A percentile compares a stretch with the other conserved stretches of the same genome.
These are phyloP conservation scores for cattle (Bos taurus) DNA, from an alignment of 2,113 vertebrate species.

Conservation along the genomic window DNA sequence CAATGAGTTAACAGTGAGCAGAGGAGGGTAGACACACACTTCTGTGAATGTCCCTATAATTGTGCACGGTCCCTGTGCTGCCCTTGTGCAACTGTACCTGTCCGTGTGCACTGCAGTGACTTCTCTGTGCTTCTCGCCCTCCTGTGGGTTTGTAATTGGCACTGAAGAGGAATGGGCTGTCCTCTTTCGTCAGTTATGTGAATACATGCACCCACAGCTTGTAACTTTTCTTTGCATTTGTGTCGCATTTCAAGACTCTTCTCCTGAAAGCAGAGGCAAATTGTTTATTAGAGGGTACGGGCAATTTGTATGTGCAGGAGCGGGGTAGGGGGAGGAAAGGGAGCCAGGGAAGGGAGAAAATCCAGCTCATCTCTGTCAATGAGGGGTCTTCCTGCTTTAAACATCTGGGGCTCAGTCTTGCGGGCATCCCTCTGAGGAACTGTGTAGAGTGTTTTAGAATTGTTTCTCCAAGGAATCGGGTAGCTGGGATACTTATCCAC, in stretches of 20 bases:
- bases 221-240: not conserved
- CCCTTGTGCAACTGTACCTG: not conserved
- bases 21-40: fast-evolving
- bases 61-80: not conserved
- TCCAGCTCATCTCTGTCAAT: not conserved
- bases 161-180: not conserved
- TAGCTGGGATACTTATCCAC: not conserved
- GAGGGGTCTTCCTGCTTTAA: not conserved
- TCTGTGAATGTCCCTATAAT: fast-evolving
- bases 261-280: not conserved
- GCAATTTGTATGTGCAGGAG: not conserved
- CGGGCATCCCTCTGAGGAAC: not conserved
- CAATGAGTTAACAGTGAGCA: not conserved
- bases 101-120: fast-evolving
- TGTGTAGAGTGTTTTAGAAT: not conserved
- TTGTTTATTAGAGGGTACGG: not conserved
- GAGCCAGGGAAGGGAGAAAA: not conserved
- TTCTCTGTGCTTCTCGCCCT: not conserved
- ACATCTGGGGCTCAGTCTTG: not conserved
- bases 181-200: not conserved
- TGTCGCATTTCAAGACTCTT: not conserved
- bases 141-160: not conserved
- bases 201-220: not conserved
- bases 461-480: not conserved
- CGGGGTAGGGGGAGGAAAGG: not conserved